Evolutionary conservation across 2,888 invertebrate species (phyloP).

Genomic region (Monochamus alternatus): DNA sequence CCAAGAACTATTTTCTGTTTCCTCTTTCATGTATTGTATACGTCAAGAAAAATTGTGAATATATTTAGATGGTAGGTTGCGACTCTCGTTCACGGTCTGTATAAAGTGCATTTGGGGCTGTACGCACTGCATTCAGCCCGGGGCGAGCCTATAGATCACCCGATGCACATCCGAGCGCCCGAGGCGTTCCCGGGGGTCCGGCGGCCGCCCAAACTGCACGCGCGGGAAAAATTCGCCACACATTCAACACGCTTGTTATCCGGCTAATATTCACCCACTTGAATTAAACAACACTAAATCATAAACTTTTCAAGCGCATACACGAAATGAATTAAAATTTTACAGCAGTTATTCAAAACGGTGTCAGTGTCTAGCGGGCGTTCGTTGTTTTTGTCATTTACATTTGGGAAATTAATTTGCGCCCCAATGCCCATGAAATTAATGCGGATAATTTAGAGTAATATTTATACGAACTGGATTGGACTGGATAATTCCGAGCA

Average conservation of each 20-base stretch:
- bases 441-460: conserved; percentile 27
- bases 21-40: no score
- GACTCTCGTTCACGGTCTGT: neutral
- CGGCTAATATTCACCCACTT: conserved; percentile 60
- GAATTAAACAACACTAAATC: conserved; percentile 65
- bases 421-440: conserved; percentile 33
- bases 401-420: conserved; percentile 63
- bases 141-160: conserved; percentile 6
- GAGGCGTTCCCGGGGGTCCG: conserved; percentile 23
- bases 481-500: no score
- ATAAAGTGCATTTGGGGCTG: neutral
- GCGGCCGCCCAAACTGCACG: conserved; percentile 49
- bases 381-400: conserved; percentile 63
- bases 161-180: conserved; percentile 26
- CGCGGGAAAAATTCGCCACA: conserved; percentile 60
- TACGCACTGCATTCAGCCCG: conserved; percentile 7
- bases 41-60: no score
- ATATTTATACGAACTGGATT: conserved; percentile 30
- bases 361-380: conserved; percentile 58
- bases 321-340: conserved; percentile 69
- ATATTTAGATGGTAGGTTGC: no score
- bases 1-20: no score
- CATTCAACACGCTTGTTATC: conserved; percentile 57
- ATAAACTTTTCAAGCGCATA: conserved; percentile 67
- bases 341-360: conserved; percentile 64